These are phyloP conservation scores for Agonopterix alstromeriana DNA, from an alignment of 2,888 invertebrate species.

Conservation along the genomic window DNA sequence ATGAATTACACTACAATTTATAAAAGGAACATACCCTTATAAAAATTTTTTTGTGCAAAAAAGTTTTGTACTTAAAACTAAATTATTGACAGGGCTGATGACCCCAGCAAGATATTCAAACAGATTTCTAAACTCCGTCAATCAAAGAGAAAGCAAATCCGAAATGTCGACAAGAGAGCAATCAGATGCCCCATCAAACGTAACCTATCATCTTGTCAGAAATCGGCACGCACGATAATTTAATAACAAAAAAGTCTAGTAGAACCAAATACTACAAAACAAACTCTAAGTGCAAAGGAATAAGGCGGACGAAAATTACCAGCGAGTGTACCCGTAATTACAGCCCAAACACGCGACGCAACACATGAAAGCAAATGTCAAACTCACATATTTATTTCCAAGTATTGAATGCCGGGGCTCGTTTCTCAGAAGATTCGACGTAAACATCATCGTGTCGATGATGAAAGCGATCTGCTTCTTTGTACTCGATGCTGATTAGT, in stretches of 20 bases:
- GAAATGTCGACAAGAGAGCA: conserved; percentile 73
- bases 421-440: conserved; percentile 67
- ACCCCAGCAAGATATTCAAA: conserved; percentile 36
- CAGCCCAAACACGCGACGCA: conserved; percentile 66
- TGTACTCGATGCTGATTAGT: conserved; percentile 72
- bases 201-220: conserved; percentile 74
- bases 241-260: conserved; percentile 69
- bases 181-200: conserved; percentile 71
- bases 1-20: too few species aligned
- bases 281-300: conserved; percentile 42
- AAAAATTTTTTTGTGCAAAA: too few species aligned
- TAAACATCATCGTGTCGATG: conserved; percentile 75
- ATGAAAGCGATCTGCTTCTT: conserved; percentile 75
- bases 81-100: conserved; percentile 11
- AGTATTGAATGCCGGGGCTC: conserved; percentile 69
- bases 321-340: conserved; percentile 53
- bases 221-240: conserved; percentile 76
- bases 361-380: conserved; percentile 76
- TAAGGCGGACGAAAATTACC: conserved; percentile 34
- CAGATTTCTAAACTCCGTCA: conserved; percentile 58
- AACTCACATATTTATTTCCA: conserved; percentile 77
- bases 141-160: conserved; percentile 72
- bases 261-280: conserved; percentile 40
- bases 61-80: not conserved
- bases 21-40: too few species aligned